Percentiles rank a stretch among this genome's conserved stretches.
Conservation (phyloP, 2,797 vertebrate genomes). For the Dallia pectoralis region DNA sequence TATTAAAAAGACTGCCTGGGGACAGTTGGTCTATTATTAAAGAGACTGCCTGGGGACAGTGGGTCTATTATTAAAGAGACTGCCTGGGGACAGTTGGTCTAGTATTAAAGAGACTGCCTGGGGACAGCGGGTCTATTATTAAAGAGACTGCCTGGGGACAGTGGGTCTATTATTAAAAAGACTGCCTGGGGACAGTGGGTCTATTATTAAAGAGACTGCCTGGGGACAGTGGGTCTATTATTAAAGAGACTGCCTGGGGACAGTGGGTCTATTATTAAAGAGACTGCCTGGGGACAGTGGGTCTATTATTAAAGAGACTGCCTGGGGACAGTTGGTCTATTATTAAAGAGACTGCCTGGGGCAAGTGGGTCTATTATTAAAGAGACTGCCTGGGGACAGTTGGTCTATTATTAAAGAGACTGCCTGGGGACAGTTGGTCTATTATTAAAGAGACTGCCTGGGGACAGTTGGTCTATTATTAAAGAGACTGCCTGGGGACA, state of each 20-base stretch:
- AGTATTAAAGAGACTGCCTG: background rate
- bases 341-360: conserved; percentile 11
- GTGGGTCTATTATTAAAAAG: no score
- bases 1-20: conserved; percentile 10
- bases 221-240: no score
- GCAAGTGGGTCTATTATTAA: no score
- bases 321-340: background rate
- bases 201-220: conserved; percentile 12
- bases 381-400: background rate
- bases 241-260: background rate
- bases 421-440: no score
- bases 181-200: no score
- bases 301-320: no score
- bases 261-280: background rate
- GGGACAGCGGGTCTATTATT: background rate
- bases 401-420: background rate
- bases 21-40: no score
- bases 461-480: background rate
- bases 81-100: no score
- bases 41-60: background rate
- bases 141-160: conserved; percentile 15
- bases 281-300: no score
- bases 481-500: conserved; percentile 15
- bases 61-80: background rate
- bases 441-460: background rate